Base-by-base conservation (phyloP, 2,113 vertebrate species). In the Rousettus leschenaultii region DNA sequence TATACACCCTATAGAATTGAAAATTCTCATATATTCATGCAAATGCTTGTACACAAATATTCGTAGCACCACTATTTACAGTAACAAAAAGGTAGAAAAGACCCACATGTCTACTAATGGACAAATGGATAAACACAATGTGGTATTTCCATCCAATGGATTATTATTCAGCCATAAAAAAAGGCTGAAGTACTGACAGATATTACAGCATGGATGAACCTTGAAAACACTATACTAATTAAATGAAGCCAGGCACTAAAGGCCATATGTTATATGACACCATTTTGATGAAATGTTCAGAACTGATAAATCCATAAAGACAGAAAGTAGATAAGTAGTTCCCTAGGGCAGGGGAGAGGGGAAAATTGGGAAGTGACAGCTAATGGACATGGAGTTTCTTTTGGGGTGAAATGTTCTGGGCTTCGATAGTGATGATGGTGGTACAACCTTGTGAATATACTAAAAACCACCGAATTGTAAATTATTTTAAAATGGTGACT, bases 401-500 rank as follows among this genome's bases (percentile, higher is more conserved):
- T 38, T 12, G 43, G 57, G 26, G 16, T 70, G 35, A 73, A 71
- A 33, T 57, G 30, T 89, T 86, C 26, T 86, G 43, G 53, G 55
- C 82, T 89, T 86, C 40, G 68, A n/a, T 16, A 53, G 19, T 91
- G 43, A 28, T 80, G 48, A 85, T 65, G 8, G 24, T 71, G 55
- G 6, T 13, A 74, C 11, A 33, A 6, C 57, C 11, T 89, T 55
- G 40, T 43, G 28, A 74, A 77, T 80, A 24, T 86, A n/a, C 19
- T 63, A 70, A 80, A 85, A 80, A 43, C 35, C 80, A 88, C 68
- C 83, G 22, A 61, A 59, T 79, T 85, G 24, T 48, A 80, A 91
- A n/a, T 94, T 53, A 94, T 6, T 79, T 94, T 77, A 35, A 91
- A 70, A 40, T 89, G 84, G 26, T 86, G 73, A 86, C 18, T 95